Evolutionary conservation across 2,888 invertebrate genomes (phyloP).

Genomic region (Synanthedon andrenaeformis): DNA sequence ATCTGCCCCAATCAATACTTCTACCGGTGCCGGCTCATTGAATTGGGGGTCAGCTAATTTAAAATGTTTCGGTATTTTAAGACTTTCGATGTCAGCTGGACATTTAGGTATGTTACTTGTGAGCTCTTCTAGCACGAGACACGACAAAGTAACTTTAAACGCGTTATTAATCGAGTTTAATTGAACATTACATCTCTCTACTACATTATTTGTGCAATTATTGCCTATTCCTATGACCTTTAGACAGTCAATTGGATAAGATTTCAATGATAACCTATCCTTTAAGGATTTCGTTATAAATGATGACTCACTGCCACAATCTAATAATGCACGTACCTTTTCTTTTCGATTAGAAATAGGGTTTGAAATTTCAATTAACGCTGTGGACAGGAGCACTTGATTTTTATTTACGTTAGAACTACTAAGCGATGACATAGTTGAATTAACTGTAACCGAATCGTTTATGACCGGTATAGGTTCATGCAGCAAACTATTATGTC

Average conservation of each 20-base stretch:
- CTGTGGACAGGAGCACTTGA: slow-evolving; percentile 9
- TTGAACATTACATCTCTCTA: slow-evolving; percentile 2
- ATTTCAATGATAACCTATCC: slow-evolving; percentile 6
- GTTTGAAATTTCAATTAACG: slow-evolving; percentile 10
- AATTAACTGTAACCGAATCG: background rate
- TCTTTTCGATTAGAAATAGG: slow-evolving; percentile 4
- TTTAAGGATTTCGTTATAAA: slow-evolving; percentile 9
- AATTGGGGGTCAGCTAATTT: slow-evolving; percentile 9
- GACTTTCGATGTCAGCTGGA: slow-evolving; percentile 1
- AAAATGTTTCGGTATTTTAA: slow-evolving; percentile 4
- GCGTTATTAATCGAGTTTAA: background rate
- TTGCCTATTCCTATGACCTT: slow-evolving; percentile 9
- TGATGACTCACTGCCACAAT: slow-evolving; percentile 12
- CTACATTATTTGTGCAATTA: background rate
- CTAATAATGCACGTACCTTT: slow-evolving; percentile 9
- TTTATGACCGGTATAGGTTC: background rate
- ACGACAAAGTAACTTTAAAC: background rate
- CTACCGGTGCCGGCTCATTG: slow-evolving; percentile 5
- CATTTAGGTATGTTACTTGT: slow-evolving; percentile 6
- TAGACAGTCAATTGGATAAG: slow-evolving; percentile 5
- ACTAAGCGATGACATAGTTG: background rate
- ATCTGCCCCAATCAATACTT: slow-evolving; percentile 8
- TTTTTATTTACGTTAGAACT: background rate
- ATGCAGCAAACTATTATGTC: background rate
- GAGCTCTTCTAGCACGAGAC: slow-evolving; percentile 2